A percentile compares a stretch with the other conserved stretches of the same genome.
Evolutionary conservation across 2,113 vertebrate species (phyloP).

Genomic region (Cisticola juncidis): DNA sequence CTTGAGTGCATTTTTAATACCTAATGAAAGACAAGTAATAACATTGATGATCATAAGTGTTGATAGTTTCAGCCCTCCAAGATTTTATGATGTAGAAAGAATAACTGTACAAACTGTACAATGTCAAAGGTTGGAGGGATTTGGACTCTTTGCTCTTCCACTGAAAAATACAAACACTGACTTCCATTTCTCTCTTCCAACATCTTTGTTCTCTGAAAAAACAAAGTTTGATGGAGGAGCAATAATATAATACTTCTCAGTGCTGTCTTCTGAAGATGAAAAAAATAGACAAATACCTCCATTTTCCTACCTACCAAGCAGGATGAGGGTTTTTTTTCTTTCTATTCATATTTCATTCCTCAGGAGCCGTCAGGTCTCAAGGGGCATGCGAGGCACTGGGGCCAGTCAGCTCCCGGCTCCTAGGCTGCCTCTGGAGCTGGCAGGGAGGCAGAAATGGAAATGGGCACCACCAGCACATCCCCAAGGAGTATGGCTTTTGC

Average conservation of each 20-base stretch:
- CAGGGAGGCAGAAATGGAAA: not conserved
- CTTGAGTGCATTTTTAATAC: fast-evolving
- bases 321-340: not conserved
- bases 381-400: not conserved
- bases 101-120: not conserved
- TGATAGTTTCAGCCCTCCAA: not conserved
- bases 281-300: not conserved
- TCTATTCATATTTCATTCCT: not conserved
- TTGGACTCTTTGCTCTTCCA: not conserved
- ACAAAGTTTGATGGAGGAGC: not conserved
- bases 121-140: not conserved
- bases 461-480: not conserved
- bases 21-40: not conserved
- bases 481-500: not conserved
- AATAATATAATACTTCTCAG: not conserved
- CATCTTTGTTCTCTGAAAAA: not conserved
- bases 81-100: not conserved
- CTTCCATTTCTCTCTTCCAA: not conserved
- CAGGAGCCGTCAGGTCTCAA: not conserved
- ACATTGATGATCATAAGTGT: not conserved
- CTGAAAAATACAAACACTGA: not conserved
- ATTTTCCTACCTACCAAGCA: not conserved
- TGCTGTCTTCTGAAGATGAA: not conserved
- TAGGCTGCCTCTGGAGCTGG: not conserved
- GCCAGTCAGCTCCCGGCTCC: not conserved